Base-by-base conservation (phyloP, 2,113 vertebrate genomes). In the Elanus axillaris region DNA sequence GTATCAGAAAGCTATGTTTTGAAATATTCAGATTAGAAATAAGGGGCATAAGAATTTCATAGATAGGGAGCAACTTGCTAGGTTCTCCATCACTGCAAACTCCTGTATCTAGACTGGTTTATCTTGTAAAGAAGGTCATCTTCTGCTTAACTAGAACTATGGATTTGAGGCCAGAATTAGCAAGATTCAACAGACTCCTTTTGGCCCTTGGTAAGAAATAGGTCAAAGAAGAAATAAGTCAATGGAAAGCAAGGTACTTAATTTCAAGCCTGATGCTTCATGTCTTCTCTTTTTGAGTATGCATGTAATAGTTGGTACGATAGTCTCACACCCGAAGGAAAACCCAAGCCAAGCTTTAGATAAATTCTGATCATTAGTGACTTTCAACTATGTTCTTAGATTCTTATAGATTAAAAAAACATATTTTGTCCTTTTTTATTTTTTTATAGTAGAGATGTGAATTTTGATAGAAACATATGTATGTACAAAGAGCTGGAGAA, bases 1-100 rank as follows among this genome's bases (percentile, higher is more conserved):
- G 87, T 88, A 86, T 85, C 90, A 94, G 62, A 91, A 85, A 86
- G 69, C 62, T 74, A 58, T 83, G 55, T 93, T 96, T 93, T 92
- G 66, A 96, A 95, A 91, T 81, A 91, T 64, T 76, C 74, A 79
- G 59, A 83, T 93, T 94, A 86, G 67, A 93, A 93, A 74, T 23
- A 79, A 95, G 48, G 58, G 32, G 23, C 55, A 34, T 67, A 59
- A 79, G 66, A 76, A 77, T 45, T 90, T 42, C 67, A 80, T 36
- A 55, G 78, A 22, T 20, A 69, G 32, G 29, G 31, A 71, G 13
- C 7, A 25, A 62, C 2, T 71, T 75, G 34, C 0, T 42, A 34
- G 20, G n/a, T 80, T 82, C 18, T 53, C 45, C 29, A 53, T 79
- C 45, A 53, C 15, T 34, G n/a, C 23, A 78, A 85, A 64, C 13